Evolutionary conservation across 92 coral and sea anemone species (phyloP), one percentile per base, ranked within the genome.

Genomic region (Epizoanthus ramosus): DNA sequence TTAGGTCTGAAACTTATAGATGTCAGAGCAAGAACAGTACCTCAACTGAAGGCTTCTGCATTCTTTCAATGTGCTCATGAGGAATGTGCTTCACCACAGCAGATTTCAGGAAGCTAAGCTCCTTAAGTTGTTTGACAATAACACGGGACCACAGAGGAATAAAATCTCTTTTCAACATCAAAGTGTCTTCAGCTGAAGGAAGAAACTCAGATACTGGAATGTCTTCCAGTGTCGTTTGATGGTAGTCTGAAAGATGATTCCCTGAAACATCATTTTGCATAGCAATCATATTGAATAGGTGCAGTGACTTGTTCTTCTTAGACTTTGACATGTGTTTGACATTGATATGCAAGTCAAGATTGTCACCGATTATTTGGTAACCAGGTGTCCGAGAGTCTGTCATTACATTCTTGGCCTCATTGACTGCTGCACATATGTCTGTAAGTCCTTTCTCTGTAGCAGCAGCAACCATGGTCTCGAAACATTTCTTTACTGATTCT

Each of bases 71-170:
- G 85, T 89, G 86, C 83, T 73, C 74, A 75, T 89, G 90, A 64
- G 87, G 92, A 21, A 86, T 85, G 59, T 89, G 92, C 35, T 77
- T 28, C 4, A 89, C 63, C 15, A 75, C 68, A 37, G 45, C 79
- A 25, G 31, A 15, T 47, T 57, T 53, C 53, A 85, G 83, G 8
- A 18, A 14, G 19, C 75, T 64, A 54, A 89, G 86, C 21, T 75
- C 54, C 64, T 47, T 19, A 17, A 86, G 24, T 31, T 86, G 75
- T 41, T 69, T 82, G 5, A 81, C 87, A 79, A 89, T 63, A 14
- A 89, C 84, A 50, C 87, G 75, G 16, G 92, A 65, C 92, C 87
- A 89, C 57, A 89, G 37, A 3, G 68, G 80, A 69, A 89, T 85
- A 52, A 86, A 57, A 85, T 89, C 85, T 47, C 47, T 45, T 22